These are phyloP conservation scores for Dryocosmus kuriphilus DNA, from an alignment of 2,888 invertebrate genomes.

Conservation along the genomic window DNA sequence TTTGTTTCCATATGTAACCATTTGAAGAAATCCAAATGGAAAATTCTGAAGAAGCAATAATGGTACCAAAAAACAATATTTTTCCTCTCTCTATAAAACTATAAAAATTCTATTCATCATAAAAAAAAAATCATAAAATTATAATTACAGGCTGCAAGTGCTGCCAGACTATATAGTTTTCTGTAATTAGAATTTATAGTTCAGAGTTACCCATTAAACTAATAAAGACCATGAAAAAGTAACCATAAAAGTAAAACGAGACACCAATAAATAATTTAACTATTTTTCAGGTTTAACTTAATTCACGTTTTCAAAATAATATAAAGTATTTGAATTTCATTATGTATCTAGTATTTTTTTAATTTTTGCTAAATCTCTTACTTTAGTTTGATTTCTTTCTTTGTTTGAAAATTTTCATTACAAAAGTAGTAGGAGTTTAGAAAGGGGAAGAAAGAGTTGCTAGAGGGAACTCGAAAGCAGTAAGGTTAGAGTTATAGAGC, in stretches of 20 bases:
- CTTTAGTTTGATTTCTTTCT: background rate
- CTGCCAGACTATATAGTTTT: background rate
- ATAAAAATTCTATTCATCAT: too few species aligned
- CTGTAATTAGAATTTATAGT: background rate
- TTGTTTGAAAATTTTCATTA: background rate
- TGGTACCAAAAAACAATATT: too few species aligned
- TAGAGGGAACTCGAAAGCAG: background rate
- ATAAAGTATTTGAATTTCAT: background rate
- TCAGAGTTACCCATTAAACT: background rate
- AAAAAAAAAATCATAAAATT: background rate
- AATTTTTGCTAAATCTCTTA: background rate
- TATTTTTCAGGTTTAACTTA: too few species aligned
- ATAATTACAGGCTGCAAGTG: background rate
- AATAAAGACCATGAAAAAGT: background rate
- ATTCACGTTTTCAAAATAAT: too few species aligned
- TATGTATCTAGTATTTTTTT: background rate
- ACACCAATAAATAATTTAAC: background rate
- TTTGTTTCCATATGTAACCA: too few species aligned
- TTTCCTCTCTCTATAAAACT: too few species aligned
- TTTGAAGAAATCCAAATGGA: too few species aligned
- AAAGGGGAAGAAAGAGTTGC: background rate
- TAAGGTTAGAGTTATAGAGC: constrained; percentile 14
- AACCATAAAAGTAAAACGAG: background rate
- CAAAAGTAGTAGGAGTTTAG: background rate
- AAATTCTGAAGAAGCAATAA: too few species aligned